Conservation (phyloP, 2,888 invertebrate species). For the Drosophila aldrichi region DNA sequence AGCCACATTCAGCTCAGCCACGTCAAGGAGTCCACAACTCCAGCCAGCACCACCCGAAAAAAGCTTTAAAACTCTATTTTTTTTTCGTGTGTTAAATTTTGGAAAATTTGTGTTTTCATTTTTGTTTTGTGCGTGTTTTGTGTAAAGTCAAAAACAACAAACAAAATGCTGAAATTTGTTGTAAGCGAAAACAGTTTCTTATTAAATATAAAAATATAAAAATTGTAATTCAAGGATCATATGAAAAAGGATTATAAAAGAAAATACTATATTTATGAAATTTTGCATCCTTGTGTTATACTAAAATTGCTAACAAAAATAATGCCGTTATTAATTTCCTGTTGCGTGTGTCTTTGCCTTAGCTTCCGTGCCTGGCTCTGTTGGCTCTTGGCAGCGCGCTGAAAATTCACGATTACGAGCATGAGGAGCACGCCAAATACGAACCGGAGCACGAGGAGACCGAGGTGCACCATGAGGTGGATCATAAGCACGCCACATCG, state of each 20-base stretch:
- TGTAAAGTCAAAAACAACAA: conserved; percentile 17
- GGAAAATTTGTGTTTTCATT: conserved; percentile 10
- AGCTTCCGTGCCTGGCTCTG: conserved; percentile 75
- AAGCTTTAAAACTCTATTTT: not conserved
- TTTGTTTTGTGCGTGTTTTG: conserved; percentile 31
- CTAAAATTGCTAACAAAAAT: not conserved
- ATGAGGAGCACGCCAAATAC: conserved; percentile 67
- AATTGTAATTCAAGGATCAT: not conserved
- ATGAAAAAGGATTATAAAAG: not conserved
- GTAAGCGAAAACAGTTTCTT: conserved; percentile 68
- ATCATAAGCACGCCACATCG: conserved; percentile 89
- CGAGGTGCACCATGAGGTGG: conserved; percentile 87
- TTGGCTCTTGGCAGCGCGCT: conserved; percentile 63
- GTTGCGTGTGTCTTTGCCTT: conserved; percentile 15
- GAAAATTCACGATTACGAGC: conserved; percentile 81
- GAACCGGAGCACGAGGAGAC: conserved; percentile 85
- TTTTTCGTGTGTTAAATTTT: conserved; percentile 4
- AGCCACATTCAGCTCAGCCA: conserved; percentile 82
- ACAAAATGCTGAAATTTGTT: conserved; percentile 81
- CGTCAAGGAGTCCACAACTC: conserved; percentile 75
- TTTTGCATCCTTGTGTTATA: not conserved
- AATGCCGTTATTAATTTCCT: conserved; percentile 1
- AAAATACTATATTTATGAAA: not conserved
- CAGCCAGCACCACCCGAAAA: not conserved
- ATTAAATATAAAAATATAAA: not conserved